Percentiles rank a stretch among this genome's conserved stretches.
Evolutionary conservation across 2,888 invertebrate genomes (phyloP).

Genomic region (Ellobium chinense): DNA sequence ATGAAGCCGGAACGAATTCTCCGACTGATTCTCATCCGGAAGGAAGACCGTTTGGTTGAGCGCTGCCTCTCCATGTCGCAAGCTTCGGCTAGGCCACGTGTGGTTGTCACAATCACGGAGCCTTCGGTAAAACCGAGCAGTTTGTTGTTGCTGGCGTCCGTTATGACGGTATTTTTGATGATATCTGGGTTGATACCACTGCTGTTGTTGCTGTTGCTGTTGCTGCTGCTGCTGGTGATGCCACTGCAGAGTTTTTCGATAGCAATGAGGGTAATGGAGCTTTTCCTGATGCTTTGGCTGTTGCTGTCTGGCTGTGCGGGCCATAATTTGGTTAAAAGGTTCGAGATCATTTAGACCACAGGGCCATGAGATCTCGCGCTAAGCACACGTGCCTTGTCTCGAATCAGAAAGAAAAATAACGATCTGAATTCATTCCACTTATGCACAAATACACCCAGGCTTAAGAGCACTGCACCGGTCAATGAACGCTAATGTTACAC

Average conservation of each 20-base stretch:
- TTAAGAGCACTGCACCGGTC: too few species aligned
- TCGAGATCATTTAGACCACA: constrained; percentile 27
- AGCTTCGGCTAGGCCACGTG: background rate
- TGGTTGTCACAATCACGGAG: background rate
- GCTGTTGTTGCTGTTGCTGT: background rate
- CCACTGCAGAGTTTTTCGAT: background rate
- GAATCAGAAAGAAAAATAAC: too few species aligned
- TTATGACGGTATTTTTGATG: background rate
- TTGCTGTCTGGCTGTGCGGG: constrained; percentile 6
- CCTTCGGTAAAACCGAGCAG: background rate
- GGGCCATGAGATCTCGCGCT: constrained; percentile 6
- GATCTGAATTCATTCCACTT: too few species aligned
- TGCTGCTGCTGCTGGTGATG: constrained; percentile 4
- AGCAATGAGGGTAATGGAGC: background rate
- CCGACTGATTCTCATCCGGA: constrained; percentile 29
- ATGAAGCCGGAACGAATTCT: constrained; percentile 17
- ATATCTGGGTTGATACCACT: background rate
- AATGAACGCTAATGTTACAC: too few species aligned
- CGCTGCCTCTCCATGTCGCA: constrained; percentile 25
- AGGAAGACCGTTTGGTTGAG: constrained; percentile 17
- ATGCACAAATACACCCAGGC: too few species aligned
- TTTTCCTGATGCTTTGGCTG: background rate
- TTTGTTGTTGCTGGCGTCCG: background rate
- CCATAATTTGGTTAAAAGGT: constrained; percentile 20
- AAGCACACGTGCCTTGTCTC: background rate